Conservation (phyloP, 2,113 vertebrate species). For the Pelusios castaneus region DNA sequence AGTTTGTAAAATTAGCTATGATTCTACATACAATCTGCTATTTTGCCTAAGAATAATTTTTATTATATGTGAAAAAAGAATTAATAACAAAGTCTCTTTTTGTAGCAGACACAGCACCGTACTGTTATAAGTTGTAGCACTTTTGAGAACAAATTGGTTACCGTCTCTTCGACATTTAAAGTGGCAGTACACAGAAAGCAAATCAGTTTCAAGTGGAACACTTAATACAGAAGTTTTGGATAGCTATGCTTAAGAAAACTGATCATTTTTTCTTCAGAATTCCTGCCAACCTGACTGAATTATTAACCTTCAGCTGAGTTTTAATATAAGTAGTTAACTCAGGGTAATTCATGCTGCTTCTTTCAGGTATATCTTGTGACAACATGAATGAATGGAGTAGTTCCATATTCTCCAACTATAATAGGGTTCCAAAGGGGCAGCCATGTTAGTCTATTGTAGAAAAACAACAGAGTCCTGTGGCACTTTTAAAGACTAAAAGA, state of each 20-base stretch:
- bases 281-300: background rate
- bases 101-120: background rate
- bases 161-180: background rate
- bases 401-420: background rate
- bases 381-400: background rate
- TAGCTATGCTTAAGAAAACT: background rate
- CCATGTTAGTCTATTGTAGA: too few relatives aligned
- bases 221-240: background rate
- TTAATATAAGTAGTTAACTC: background rate
- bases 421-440: too few relatives aligned
- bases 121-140: background rate
- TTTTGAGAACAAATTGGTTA: background rate
- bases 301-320: background rate
- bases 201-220: background rate
- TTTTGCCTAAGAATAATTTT: background rate
- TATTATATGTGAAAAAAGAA: background rate
- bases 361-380: background rate
- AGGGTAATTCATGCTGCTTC: too few relatives aligned
- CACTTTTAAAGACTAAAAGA: too few relatives aligned
- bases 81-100: background rate
- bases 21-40: background rate
- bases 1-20: background rate
- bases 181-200: background rate
- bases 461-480: too few relatives aligned
- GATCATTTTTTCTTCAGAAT: background rate